A percentile compares a stretch with the other conserved stretches of the same genome.
phyloP scores from a whole-genome alignment of 2,888 invertebrate species.

The Mythimna pallens region DNA sequence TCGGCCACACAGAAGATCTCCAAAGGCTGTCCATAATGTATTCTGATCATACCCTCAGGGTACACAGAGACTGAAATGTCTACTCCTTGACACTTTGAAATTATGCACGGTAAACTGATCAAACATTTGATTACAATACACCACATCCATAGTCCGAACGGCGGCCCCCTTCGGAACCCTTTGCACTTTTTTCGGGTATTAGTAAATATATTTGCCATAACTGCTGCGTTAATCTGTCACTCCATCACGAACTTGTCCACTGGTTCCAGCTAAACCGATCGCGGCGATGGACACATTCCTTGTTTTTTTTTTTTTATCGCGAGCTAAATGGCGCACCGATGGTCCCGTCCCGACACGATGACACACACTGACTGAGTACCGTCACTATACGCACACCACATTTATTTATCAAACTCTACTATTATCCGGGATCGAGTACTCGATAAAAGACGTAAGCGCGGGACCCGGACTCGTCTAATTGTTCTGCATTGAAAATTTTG shows the following conservation, averaged over 20 bases:
- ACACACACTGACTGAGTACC: slow-evolving; percentile 83
- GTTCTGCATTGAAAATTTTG: slow-evolving; percentile 73
- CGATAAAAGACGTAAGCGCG: slow-evolving; percentile 61
- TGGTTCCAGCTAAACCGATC: slow-evolving; percentile 71
- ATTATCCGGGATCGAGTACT: slow-evolving; percentile 64
- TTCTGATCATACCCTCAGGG: slow-evolving; percentile 90
- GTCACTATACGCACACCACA: slow-evolving; percentile 71
- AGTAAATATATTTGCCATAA: slow-evolving; percentile 79
- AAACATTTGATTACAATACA: slow-evolving; percentile 80
- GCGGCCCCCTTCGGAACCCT: slow-evolving; percentile 76
- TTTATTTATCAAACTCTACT: slow-evolving; percentile 74
- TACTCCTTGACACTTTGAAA: slow-evolving; percentile 78
- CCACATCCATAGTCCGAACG: slow-evolving; percentile 82
- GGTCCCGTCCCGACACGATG: slow-evolving; percentile 83
- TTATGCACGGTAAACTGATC: slow-evolving; percentile 81
- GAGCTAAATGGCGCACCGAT: slow-evolving; percentile 86
- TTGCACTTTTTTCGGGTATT: slow-evolving; percentile 78
- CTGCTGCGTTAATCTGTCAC: slow-evolving; percentile 76
- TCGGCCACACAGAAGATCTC: slow-evolving; percentile 92
- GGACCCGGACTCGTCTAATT: slow-evolving; percentile 69
- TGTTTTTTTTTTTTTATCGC: slow-evolving; percentile 78
- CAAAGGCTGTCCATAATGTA: slow-evolving; percentile 91
- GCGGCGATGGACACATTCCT: slow-evolving; percentile 81
- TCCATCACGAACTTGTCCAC: slow-evolving; percentile 82
- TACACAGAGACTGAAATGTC: slow-evolving; percentile 80